A percentile compares a stretch with the other conserved stretches of the same genome.
Conservation (phyloP, 2,888 invertebrate species). For the Zaprionus lineosus region DNA sequence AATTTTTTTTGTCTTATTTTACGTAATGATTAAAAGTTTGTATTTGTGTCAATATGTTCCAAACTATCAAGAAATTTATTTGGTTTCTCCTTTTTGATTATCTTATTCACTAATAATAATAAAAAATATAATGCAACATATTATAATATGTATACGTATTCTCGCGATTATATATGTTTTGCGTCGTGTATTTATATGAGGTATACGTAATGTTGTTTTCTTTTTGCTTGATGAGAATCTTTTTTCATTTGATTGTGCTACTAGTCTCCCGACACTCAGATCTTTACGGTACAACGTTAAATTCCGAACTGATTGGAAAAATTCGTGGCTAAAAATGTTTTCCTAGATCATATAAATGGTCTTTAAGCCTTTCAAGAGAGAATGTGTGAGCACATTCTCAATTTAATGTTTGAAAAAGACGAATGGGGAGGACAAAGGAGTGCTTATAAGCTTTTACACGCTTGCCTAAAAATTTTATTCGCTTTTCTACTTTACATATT, state of each 20-base stretch:
- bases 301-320: slow-evolving; percentile 69
- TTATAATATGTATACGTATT: slow-evolving; percentile 36
- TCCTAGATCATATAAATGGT: slow-evolving; percentile 52
- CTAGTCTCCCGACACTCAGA: slow-evolving; percentile 38
- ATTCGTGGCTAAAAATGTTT: slow-evolving; percentile 67
- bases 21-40: slow-evolving; percentile 73
- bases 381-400: slow-evolving; percentile 27
- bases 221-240: too few relatives aligned
- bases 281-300: slow-evolving; percentile 65
- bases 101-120: slow-evolving; percentile 61
- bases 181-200: neutral
- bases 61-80: slow-evolving; percentile 54
- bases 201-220: too few relatives aligned
- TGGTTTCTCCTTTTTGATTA: slow-evolving; percentile 37
- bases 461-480: too few relatives aligned
- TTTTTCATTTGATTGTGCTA: slow-evolving; percentile 13
- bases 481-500: too few relatives aligned
- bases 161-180: too few relatives aligned
- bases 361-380: slow-evolving; percentile 38
- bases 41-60: slow-evolving; percentile 71
- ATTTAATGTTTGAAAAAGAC: neutral
- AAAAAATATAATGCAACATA: slow-evolving; percentile 38
- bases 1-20: slow-evolving; percentile 46
- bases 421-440: neutral
- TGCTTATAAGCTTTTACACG: too few relatives aligned